A percentile compares a stretch with the other conserved stretches of the same genome.
phyloP scores from a whole-genome alignment of 1,140 invertebrate genomes.

The Branchinecta lindahli region DNA sequence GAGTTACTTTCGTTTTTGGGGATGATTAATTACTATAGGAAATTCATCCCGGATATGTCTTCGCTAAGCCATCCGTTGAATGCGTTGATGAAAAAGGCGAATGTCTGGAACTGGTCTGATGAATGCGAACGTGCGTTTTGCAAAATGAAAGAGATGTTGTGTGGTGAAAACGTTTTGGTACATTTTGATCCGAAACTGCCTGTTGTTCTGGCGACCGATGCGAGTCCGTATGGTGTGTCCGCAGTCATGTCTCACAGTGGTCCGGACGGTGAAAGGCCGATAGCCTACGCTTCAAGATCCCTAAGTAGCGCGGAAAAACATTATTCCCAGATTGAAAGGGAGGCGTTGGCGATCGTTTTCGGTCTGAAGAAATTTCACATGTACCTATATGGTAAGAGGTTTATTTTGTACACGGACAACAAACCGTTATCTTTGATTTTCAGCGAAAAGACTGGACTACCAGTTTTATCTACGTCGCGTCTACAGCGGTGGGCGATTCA shows the following conservation, averaged over 20 bases:
- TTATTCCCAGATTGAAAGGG: slow-evolving; percentile 31
- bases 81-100: slow-evolving; percentile 22
- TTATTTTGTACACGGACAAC: slow-evolving; percentile 36
- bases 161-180: slow-evolving; percentile 22
- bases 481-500: slow-evolving; percentile 31
- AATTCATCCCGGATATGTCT: slow-evolving; percentile 32
- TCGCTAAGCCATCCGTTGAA: slow-evolving; percentile 29
- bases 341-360: slow-evolving; percentile 29
- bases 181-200: slow-evolving; percentile 34
- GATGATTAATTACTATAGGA: slow-evolving; percentile 31
- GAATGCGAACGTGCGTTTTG: slow-evolving; percentile 21
- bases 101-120: slow-evolving; percentile 19
- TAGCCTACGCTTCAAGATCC: slow-evolving; percentile 9
- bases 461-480: slow-evolving; percentile 26
- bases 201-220: slow-evolving; percentile 35
- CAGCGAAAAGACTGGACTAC: slow-evolving; percentile 26
- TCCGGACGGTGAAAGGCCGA: slow-evolving; percentile 20
- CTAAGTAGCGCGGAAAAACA: slow-evolving; percentile 24
- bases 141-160: slow-evolving; percentile 12
- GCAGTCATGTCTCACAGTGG: slow-evolving; percentile 32
- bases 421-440: slow-evolving; percentile 35
- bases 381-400: slow-evolving; percentile 29
- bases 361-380: slow-evolving; percentile 30
- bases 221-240: slow-evolving; percentile 30
- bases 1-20: slow-evolving; percentile 30